Conservation (phyloP, 2,113 vertebrate species). For the Formicarius rufipectus region DNA sequence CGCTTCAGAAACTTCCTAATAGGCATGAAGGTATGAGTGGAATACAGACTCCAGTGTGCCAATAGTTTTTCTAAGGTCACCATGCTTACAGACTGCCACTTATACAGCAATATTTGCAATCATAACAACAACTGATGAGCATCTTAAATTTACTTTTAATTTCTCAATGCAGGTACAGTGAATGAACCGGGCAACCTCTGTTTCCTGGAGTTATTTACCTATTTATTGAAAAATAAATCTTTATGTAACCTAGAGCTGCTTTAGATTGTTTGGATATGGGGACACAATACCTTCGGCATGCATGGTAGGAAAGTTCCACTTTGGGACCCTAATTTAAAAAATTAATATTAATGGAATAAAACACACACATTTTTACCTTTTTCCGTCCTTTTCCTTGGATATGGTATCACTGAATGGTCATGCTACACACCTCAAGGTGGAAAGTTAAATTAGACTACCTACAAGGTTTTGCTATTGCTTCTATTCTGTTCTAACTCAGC, state of each 20-base stretch:
- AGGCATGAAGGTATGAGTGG: neutral
- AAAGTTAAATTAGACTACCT: neutral
- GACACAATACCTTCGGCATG: neutral
- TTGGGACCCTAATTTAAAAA: neutral
- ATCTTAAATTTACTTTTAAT: neutral
- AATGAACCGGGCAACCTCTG: neutral
- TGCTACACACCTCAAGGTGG: neutral
- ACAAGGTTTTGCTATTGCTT: neutral
- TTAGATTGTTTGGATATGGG: neutral
- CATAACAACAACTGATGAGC: accelerated
- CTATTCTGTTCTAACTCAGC: neutral
- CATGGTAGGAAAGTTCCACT: neutral
- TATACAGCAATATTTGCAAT: neutral
- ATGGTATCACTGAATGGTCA: neutral
- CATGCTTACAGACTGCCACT: neutral
- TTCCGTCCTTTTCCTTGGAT: neutral
- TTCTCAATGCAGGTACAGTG: neutral
- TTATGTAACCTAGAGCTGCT: neutral
- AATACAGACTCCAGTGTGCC: neutral
- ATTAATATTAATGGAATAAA: neutral
- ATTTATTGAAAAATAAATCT: neutral
- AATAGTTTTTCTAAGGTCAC: neutral
- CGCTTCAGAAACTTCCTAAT: neutral
- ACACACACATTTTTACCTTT: neutral
- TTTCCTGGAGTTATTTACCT: neutral